Base-by-base conservation (phyloP, 2,113 vertebrate species). In the Callithrix jacchus region DNA sequence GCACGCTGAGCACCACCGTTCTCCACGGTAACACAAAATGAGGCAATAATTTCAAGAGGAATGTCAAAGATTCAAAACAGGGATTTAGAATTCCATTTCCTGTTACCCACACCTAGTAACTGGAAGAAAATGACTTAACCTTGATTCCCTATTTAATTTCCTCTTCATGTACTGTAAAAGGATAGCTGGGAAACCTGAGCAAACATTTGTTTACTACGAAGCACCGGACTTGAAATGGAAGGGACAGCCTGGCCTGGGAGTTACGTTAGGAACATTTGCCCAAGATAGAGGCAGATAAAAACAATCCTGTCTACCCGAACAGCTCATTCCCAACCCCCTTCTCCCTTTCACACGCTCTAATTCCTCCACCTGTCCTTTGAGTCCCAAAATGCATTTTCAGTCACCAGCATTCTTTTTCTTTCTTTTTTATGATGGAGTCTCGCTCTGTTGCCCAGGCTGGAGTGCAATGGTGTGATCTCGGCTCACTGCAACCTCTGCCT, bases 81-180 rank as follows among this genome's bases (percentile, higher is more conserved):
- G 40, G 79, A 54, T 52, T 80, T 42, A 16, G 66, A 83, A 70
- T 77, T 94, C 58, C 84, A 32, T 49, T 61, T 47, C 61, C 45
- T 80, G 70, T 77, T 21, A 3, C 86, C 47, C 87, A 45, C 2
- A 20, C 94, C 61, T 35, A 87, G 90, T 17, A 74, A 87, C 42
- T 27, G 76, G 80, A 61, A 86, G 84, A 40, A 84, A 87, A 58
- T 5, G 12, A 45, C 88, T 66, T 56, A 30, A 12, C 73, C 35
- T 42, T 1, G 0, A 6, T 45, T 73, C 92, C 87, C 54, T 32
- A 3, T 86, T 84, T 81, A 10, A 17, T 47, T 74, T 66, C 71
- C 77, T 58, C 77, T 49, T 70, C 79, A 8, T 27, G 74, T 11
- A 5, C 66, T 85, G 71, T 88, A 16, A 92, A 40, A 82, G 77